Conservation (phyloP, 2,888 invertebrate genomes). For the Priocnemis perturbator region DNA sequence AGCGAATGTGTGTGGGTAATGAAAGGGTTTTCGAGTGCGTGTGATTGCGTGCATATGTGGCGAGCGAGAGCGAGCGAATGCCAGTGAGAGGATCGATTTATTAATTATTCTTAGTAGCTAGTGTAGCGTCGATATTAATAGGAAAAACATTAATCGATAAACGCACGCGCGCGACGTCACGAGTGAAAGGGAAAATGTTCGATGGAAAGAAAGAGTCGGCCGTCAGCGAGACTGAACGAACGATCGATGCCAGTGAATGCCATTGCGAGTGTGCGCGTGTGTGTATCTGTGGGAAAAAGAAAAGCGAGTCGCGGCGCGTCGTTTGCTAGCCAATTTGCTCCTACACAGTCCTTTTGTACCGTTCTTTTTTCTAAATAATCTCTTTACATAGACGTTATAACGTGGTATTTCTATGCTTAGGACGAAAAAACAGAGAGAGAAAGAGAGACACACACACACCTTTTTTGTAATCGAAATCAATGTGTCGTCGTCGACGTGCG, state of each 20-base stretch:
- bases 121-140: slow-evolving; percentile 60
- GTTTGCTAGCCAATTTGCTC: slow-evolving; percentile 70
- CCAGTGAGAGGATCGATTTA: slow-evolving; percentile 52
- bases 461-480: slow-evolving; percentile 8
- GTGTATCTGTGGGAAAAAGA: background rate
- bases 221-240: slow-evolving; percentile 5
- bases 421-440: slow-evolving; percentile 16
- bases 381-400: slow-evolving; percentile 47
- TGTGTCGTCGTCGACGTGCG: background rate
- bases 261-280: background rate
- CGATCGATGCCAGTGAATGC: slow-evolving; percentile 2
- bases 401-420: slow-evolving; percentile 45
- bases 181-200: slow-evolving; percentile 3
- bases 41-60: background rate
- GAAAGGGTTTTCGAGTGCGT: slow-evolving; percentile 34
- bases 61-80: background rate
- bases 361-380: slow-evolving; percentile 71
- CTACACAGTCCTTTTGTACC: slow-evolving; percentile 68
- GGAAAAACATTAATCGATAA: slow-evolving; percentile 43
- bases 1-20: slow-evolving; percentile 16
- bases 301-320: slow-evolving; percentile 25
- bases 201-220: slow-evolving; percentile 8
- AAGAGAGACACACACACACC: background rate
- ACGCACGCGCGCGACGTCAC: slow-evolving; percentile 21
- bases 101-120: slow-evolving; percentile 64